Evolutionary conservation across 2,888 invertebrate genomes (phyloP).

Genomic region (Caenorhabditis sulstoni): DNA sequence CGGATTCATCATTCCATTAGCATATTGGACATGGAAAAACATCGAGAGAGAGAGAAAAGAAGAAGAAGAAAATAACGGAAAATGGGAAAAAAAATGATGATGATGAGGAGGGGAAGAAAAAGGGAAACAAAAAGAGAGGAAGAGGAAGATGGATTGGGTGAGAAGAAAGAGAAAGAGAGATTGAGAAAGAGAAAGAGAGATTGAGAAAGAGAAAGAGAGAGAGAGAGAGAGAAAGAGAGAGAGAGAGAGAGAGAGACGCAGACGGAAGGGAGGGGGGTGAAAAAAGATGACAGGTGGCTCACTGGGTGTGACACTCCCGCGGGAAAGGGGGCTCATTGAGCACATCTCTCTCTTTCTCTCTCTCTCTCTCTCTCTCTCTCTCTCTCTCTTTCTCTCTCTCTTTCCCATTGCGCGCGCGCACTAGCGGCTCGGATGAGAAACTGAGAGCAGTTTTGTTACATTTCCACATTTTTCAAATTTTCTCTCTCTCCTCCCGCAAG

Average conservation of each 20-base stretch:
- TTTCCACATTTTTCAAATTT: too few species aligned
- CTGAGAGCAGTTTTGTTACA: too few species aligned
- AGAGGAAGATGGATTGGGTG: too few species aligned
- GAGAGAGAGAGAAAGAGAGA: constrained; percentile 25
- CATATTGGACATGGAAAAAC: too few species aligned
- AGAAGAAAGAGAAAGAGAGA: too few species aligned
- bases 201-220: too few species aligned
- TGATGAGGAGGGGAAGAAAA: background rate
- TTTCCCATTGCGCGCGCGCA: background rate
- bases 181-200: too few species aligned
- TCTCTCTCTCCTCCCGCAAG: too few species aligned
- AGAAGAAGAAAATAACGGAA: background rate
- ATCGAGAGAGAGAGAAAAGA: background rate
- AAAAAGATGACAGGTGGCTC: too few species aligned
- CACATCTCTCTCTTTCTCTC: constrained; percentile 71
- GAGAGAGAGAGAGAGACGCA: background rate
- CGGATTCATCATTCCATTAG: too few species aligned
- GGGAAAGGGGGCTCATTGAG: constrained; percentile 75
- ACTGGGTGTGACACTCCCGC: background rate
- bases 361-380: constrained; percentile 48
- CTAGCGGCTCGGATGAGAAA: too few species aligned
- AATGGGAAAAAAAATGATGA: background rate
- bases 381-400: constrained; percentile 9
- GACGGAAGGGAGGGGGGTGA: background rate
- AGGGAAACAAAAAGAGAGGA: too few species aligned